Percentiles rank a stretch among this genome's conserved stretches.
phyloP scores from a whole-genome alignment of 2,888 invertebrate species.

The Lasius fuliginosus region DNA sequence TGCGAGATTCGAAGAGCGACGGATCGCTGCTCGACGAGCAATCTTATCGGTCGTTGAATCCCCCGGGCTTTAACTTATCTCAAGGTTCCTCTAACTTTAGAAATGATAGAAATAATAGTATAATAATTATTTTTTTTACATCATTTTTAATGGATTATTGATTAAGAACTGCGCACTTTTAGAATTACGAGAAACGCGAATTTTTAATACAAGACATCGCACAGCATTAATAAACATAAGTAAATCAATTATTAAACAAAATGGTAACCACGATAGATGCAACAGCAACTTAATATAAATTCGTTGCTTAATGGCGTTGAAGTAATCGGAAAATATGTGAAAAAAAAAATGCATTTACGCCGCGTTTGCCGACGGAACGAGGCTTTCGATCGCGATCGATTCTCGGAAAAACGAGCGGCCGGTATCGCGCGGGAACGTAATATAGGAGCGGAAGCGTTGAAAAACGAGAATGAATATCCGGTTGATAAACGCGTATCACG shows the following conservation, averaged over 20 bases:
- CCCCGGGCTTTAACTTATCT: neutral
- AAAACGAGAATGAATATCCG: constrained; percentile 60
- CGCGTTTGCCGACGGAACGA: constrained; percentile 40
- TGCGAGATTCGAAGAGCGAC: neutral
- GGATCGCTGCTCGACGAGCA: neutral
- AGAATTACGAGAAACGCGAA: neutral
- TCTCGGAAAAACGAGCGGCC: constrained; percentile 52
- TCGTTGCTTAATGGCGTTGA: constrained; percentile 6
- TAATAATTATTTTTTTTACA: neutral
- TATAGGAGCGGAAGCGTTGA: constrained; percentile 26
- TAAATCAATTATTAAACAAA: neutral
- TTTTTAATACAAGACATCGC: neutral
- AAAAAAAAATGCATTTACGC: neutral
- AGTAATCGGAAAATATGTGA: neutral
- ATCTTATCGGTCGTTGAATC: constrained; percentile 6
- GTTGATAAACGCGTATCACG: constrained; percentile 61
- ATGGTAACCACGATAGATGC: neutral
- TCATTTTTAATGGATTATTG: constrained; percentile 14
- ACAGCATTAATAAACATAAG: neutral
- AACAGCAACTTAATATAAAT: constrained; percentile 7
- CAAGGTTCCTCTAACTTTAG: neutral
- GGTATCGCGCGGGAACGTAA: constrained; percentile 42
- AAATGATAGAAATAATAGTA: neutral
- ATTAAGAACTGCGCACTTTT: neutral
- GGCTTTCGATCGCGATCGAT: constrained; percentile 56